These are phyloP conservation scores for Atherix ibis DNA, from an alignment of 2,888 invertebrate genomes.

Conservation along the genomic window DNA sequence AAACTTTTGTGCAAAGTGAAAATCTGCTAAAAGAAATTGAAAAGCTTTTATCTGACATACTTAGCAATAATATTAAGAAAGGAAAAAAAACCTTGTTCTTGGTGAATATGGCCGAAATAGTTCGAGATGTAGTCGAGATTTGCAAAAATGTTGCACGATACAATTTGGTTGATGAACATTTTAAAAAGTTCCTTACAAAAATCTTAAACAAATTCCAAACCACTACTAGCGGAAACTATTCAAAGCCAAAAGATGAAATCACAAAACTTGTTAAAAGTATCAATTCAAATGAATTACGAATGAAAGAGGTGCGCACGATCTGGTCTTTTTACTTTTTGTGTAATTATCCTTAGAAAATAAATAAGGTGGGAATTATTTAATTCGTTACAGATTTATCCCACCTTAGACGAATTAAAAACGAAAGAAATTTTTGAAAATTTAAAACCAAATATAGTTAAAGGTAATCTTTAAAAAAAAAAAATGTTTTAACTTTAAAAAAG, in stretches of 20 bases:
- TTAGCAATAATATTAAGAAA: neutral
- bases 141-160: conserved; percentile 21
- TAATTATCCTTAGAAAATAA: too few relatives aligned
- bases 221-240: too few relatives aligned
- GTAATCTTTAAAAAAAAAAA: too few relatives aligned
- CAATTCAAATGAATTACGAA: too few relatives aligned
- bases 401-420: conserved; percentile 30
- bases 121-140: conserved; percentile 15
- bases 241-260: too few relatives aligned
- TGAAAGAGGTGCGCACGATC: too few relatives aligned
- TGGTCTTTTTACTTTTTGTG: too few relatives aligned
- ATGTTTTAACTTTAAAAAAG: too few relatives aligned
- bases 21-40: conserved; percentile 13
- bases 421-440: conserved; percentile 25
- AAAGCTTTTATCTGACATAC: conserved; percentile 10
- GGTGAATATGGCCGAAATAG: neutral
- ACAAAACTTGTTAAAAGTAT: too few relatives aligned
- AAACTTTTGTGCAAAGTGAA: conserved; percentile 15
- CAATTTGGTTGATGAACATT: conserved; percentile 2
- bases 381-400: conserved; percentile 37
- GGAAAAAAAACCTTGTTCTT: conserved; percentile 3
- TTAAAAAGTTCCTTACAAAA: conserved; percentile 30
- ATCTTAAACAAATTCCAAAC: neutral
- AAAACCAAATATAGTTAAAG: conserved; percentile 42
- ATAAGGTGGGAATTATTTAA: too few relatives aligned